A percentile compares a stretch with the other conserved stretches of the same genome.
Evolutionary conservation across 2,888 invertebrate species (phyloP).

Genomic region (Agrochola litura): DNA sequence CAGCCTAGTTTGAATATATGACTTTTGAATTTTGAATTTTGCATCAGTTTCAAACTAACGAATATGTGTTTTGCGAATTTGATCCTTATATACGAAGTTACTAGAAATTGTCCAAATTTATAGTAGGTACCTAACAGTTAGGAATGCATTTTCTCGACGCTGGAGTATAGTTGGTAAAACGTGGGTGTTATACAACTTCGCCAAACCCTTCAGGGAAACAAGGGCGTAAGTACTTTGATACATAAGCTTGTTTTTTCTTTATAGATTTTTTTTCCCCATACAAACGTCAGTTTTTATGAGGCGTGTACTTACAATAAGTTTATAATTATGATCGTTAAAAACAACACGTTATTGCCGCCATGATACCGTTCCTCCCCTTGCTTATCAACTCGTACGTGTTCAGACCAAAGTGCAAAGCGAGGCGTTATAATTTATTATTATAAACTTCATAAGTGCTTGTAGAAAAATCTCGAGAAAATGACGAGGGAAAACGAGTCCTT

Average conservation of each 20-base stretch:
- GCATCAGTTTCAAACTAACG: too few relatives aligned
- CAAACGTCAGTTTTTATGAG: constrained; percentile 20
- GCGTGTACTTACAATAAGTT: constrained; percentile 23
- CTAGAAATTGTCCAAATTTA: too few relatives aligned
- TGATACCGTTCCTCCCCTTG: neutral
- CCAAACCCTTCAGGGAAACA: neutral
- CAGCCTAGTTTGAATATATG: too few relatives aligned
- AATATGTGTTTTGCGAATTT: too few relatives aligned
- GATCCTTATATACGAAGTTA: too few relatives aligned
- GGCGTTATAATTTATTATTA: constrained; percentile 5
- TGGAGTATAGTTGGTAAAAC: neutral
- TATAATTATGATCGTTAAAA: constrained; percentile 38
- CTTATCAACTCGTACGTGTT: constrained; percentile 7
- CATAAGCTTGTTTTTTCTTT: neutral
- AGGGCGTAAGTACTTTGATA: neutral
- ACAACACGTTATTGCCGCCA: neutral
- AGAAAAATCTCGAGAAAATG: neutral
- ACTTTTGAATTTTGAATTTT: too few relatives aligned
- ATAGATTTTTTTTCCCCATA: neutral
- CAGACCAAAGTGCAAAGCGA: constrained; percentile 15
- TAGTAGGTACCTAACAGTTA: too few relatives aligned
- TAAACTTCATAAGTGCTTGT: neutral
- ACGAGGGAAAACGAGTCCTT: neutral
- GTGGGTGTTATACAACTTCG: neutral
- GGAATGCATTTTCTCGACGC: too few relatives aligned